phyloP scores from a whole-genome alignment of 1,140 invertebrate species.

The Panagrolaimus sp. region DNA sequence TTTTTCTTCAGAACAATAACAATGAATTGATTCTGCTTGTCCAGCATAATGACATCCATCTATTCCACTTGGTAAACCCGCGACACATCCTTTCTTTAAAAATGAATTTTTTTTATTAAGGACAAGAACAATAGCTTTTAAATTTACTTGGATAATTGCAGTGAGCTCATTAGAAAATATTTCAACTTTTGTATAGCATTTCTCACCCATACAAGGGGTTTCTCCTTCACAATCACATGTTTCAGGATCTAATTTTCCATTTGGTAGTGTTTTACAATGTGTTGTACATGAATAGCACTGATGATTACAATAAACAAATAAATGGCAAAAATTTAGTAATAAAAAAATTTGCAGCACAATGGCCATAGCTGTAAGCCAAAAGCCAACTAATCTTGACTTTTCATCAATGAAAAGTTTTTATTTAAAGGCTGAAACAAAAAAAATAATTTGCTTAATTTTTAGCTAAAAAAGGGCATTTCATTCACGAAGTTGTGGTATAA shows the following conservation, averaged over 20 bases:
- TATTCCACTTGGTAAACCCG: conserved; percentile 45
- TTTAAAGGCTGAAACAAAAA: no score
- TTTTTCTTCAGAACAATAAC: conserved; percentile 50
- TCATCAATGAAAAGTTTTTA: no score
- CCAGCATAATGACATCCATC: conserved; percentile 56
- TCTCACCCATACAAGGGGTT: conserved; percentile 40
- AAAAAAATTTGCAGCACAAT: no score
- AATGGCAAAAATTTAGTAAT: no score
- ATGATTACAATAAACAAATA: not conserved
- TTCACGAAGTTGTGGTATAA: no score
- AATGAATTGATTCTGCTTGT: conserved; percentile 54
- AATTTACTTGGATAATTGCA: conserved; percentile 55
- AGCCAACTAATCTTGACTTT: no score
- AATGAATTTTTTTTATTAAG: conserved; percentile 9
- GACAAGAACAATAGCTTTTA: conserved; percentile 14
- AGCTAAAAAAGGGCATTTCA: no score
- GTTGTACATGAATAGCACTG: conserved; percentile 44
- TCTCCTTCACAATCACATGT: conserved; percentile 35
- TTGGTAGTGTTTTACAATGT: conserved; percentile 34
- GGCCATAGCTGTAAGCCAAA: no score
- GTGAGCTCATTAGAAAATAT: conserved; percentile 47
- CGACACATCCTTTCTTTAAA: conserved; percentile 57
- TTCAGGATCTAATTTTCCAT: conserved; percentile 33
- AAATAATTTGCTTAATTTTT: no score
- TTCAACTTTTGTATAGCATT: conserved; percentile 56